Evolutionary conservation across 1,140 invertebrate species (phyloP), one percentile per base, ranked within the genome.

Genomic region (Medauroidea extradentata): DNA sequence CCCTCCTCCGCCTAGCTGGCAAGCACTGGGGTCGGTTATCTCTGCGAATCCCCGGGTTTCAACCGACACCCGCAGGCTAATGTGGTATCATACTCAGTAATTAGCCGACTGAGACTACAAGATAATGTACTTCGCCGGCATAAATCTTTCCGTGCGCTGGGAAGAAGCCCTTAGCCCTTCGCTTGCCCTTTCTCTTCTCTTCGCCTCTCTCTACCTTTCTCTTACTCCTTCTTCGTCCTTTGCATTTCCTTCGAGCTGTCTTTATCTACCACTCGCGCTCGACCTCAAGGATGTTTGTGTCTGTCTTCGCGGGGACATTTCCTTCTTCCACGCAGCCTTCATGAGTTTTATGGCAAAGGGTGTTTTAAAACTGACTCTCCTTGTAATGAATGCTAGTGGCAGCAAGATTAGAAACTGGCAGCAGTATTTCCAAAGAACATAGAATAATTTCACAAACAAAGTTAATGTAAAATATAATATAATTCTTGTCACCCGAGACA

Each of bases 91-190:
- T 75, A 73, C 72, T 71, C 74, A 66, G 73, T 77, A 77, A 77
- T 77, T 77, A 77, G 74, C 70, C 73, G 73, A 74, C 74, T 75
- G 74, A 76, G 75, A 75, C 73, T 77, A 77, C 75, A 77, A 77
- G 75, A 77, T 77, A 77, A 77, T 77, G 75, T 77, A 77, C 75
- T 77, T 75, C 71, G 62, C 71, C 67, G 65, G 73, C 71, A 73
- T 77, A 75, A 77, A 77, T 77, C 75, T 76, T 77, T 74, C 66
- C 63, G 53, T 54, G 53, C 53, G 42, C 29, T 34, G 29, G 42
- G 53, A 34, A 54, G 53, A 16, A 54, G 53, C 53, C 38, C 25
- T 39, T 41, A 16, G 38, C 52, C 27, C 7, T 53, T 3, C 39
- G 14, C 53, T 54, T 51, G n/a, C 49, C 38, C 49, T 29, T 51